Conservation (phyloP, 30 jellyfish, hydroid and myxozoan genomes). For the Clytia hemisphaerica region DNA sequence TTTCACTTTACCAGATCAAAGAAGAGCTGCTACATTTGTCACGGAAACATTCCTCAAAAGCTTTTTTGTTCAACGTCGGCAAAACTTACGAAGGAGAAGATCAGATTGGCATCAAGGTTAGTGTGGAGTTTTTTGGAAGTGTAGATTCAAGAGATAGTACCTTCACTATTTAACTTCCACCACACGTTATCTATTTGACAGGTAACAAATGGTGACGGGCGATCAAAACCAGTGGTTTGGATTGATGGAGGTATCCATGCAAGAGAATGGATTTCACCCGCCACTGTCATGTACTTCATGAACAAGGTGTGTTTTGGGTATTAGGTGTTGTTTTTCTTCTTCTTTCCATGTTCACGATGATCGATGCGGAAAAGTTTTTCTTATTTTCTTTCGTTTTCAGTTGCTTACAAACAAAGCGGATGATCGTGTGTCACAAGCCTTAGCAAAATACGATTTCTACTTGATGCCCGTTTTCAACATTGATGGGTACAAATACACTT, state of each 20-base stretch:
- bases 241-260: conserved; percentile 95
- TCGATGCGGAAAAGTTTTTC: too few species aligned
- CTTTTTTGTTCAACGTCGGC: conserved; percentile 45
- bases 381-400: too few species aligned
- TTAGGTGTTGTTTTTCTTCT: too few species aligned
- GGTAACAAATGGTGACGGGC: background rate
- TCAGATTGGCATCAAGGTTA: conserved; percentile 62
- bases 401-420: conserved; percentile 33
- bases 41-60: background rate
- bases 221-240: conserved; percentile 57
- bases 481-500: conserved; percentile 89
- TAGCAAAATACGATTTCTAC: conserved; percentile 74
- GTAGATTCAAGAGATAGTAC: background rate
- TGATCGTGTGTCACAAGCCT: conserved; percentile 16
- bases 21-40: conserved; percentile 45
- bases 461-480: conserved; percentile 85
- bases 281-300: conserved; percentile 81
- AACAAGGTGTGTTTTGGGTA: conserved; percentile 40
- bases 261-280: conserved; percentile 94
- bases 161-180: too few species aligned
- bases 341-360: too few species aligned
- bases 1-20: conserved; percentile 39
- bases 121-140: background rate
- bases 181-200: background rate
- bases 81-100: conserved; percentile 43